Conservation (phyloP, 2,888 invertebrate species). For the Apamea monoglypha region DNA sequence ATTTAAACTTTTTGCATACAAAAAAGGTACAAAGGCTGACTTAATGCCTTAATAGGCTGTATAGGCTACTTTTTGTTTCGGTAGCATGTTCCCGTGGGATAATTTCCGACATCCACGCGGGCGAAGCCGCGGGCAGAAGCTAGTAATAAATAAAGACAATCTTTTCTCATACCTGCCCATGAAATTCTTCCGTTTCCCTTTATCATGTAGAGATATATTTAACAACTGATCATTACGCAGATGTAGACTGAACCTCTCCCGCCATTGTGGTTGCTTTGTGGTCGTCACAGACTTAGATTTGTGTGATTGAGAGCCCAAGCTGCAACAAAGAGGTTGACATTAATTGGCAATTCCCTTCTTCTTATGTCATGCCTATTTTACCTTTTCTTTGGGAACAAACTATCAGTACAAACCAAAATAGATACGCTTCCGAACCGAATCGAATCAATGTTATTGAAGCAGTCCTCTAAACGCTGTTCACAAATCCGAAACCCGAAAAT, state of each 20-base stretch:
- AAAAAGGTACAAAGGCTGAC: no score
- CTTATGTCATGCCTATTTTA: neutral
- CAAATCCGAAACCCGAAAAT: neutral
- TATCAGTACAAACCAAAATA: no score
- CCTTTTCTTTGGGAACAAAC: neutral
- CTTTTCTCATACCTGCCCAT: constrained; percentile 82
- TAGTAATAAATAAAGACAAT: neutral
- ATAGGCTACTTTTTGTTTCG: no score
- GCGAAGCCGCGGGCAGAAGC: no score
- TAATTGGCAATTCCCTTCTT: constrained; percentile 3
- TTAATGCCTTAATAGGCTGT: no score
- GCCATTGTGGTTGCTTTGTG: constrained; percentile 80
- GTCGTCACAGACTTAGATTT: constrained; percentile 80
- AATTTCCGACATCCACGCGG: no score
- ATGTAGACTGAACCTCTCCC: constrained; percentile 80
- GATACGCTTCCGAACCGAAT: neutral
- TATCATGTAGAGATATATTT: constrained; percentile 81
- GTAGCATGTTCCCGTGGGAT: no score
- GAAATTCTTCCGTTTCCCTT: constrained; percentile 83
- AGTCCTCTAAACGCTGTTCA: neutral
- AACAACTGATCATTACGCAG: constrained; percentile 76
- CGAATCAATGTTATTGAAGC: neutral
- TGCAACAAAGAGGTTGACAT: constrained; percentile 61
- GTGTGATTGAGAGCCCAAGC: constrained; percentile 79
- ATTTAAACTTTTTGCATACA: no score